These are phyloP conservation scores for Florisuga fusca DNA, from an alignment of 2,797 vertebrate genomes.

Conservation along the genomic window DNA sequence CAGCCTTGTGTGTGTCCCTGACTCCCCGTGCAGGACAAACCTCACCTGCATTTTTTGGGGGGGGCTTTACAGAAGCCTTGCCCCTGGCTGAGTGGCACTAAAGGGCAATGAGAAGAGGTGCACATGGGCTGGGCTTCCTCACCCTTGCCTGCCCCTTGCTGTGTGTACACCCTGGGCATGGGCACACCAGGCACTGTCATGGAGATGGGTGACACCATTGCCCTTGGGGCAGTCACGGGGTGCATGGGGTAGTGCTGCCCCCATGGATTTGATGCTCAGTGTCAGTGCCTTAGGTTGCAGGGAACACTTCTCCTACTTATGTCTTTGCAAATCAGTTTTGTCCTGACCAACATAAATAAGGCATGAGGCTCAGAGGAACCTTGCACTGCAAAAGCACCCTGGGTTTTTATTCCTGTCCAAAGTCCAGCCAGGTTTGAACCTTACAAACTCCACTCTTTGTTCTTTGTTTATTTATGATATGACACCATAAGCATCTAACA, in stretches of 20 bases:
- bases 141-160: background rate
- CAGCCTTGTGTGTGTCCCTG: accelerated
- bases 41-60: background rate
- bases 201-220: accelerated
- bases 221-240: accelerated
- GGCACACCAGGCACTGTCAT: accelerated
- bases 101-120: background rate
- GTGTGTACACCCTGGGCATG: accelerated
- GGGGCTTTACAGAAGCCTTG: background rate
- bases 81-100: accelerated
- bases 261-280: background rate
- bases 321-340: background rate
- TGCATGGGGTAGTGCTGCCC: accelerated
- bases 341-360: accelerated
- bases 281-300: background rate
- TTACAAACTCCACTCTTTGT: background rate
- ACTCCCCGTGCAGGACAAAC: background rate
- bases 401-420: background rate
- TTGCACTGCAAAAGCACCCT: background rate
- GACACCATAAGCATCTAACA: background rate
- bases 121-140: background rate
- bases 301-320: background rate
- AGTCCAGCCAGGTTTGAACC: background rate
- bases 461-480: background rate
- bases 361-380: background rate